A percentile compares a stretch with the other conserved stretches of the same genome.
phyloP scores from a whole-genome alignment of 1,140 invertebrate genomes.

The Pseudobourletiella spinata region DNA sequence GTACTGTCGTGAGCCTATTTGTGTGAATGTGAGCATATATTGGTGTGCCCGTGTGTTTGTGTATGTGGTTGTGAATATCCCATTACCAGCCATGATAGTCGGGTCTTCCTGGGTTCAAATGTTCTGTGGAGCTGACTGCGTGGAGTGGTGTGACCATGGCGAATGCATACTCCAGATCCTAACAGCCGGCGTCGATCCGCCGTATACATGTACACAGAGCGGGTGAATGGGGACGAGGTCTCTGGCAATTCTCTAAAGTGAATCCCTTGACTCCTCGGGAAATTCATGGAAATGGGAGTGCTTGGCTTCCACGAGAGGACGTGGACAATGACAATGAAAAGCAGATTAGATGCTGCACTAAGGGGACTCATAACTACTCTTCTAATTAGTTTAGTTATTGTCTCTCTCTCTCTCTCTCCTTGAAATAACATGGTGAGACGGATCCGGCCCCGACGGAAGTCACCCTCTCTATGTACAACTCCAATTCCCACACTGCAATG shows the following conservation, averaged over 20 bases:
- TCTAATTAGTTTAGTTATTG: neutral
- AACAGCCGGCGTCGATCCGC: neutral
- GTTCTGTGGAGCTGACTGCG: too few species aligned
- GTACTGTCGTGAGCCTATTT: too few species aligned
- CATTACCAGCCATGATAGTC: too few species aligned
- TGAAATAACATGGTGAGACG: neutral
- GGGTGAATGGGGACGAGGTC: neutral
- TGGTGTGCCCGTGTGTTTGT: neutral
- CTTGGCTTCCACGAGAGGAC: too few species aligned
- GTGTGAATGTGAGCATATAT: neutral
- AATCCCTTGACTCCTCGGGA: neutral
- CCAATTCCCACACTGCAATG: too few species aligned
- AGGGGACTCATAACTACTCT: neutral
- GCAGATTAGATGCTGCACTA: too few species aligned
- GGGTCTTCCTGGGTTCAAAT: too few species aligned
- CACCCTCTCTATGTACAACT: too few species aligned
- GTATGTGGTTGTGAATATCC: neutral
- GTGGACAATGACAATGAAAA: too few species aligned
- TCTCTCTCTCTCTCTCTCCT: neutral
- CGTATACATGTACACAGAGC: neutral
- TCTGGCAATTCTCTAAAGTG: neutral
- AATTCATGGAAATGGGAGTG: neutral
- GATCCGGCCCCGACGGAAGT: too few species aligned
- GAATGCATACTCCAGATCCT: too few species aligned
- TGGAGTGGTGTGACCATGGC: too few species aligned